phyloP scores from a whole-genome alignment of 2,888 invertebrate genomes.

The Didymodactylos carnosus region DNA sequence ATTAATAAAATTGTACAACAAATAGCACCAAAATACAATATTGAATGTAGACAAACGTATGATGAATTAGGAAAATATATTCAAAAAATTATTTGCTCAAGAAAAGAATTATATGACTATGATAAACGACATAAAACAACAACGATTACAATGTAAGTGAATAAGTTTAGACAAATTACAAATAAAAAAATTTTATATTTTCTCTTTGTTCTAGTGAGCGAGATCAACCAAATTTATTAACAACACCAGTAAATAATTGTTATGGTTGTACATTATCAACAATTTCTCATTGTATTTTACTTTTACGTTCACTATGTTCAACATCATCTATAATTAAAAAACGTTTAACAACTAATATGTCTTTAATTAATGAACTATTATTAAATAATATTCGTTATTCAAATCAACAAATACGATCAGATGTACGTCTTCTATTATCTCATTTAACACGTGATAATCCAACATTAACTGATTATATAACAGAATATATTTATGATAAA shows the following conservation, averaged over 20 bases:
- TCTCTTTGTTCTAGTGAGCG: too few species aligned
- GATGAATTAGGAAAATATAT: slow-evolving; percentile 60
- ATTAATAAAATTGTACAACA: slow-evolving; percentile 81
- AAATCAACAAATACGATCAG: not conserved
- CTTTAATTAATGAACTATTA: slow-evolving; percentile 66
- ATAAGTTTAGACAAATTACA: too few species aligned
- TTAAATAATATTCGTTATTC: slow-evolving; percentile 62
- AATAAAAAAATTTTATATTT: too few species aligned
- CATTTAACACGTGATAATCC: slow-evolving; percentile 67
- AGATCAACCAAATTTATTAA: not conserved
- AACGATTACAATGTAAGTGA: not conserved
- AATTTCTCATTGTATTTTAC: slow-evolving; percentile 74
- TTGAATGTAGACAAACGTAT: slow-evolving; percentile 76
- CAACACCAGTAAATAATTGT: slow-evolving; percentile 23
- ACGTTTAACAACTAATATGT: slow-evolving; percentile 28
- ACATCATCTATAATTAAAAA: not conserved
- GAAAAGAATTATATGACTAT: slow-evolving; percentile 11
- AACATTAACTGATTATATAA: slow-evolving; percentile 42
- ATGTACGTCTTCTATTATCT: slow-evolving; percentile 62
- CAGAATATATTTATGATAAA: not conserved
- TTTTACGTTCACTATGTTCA: slow-evolving; percentile 60
- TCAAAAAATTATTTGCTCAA: slow-evolving; percentile 24
- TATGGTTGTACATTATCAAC: slow-evolving; percentile 55
- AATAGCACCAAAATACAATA: slow-evolving; percentile 78
- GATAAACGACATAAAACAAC: slow-evolving; percentile 1